These are phyloP conservation scores for Cebidichthys violaceus DNA, from an alignment of 2,113 vertebrate genomes.

Conservation along the genomic window DNA sequence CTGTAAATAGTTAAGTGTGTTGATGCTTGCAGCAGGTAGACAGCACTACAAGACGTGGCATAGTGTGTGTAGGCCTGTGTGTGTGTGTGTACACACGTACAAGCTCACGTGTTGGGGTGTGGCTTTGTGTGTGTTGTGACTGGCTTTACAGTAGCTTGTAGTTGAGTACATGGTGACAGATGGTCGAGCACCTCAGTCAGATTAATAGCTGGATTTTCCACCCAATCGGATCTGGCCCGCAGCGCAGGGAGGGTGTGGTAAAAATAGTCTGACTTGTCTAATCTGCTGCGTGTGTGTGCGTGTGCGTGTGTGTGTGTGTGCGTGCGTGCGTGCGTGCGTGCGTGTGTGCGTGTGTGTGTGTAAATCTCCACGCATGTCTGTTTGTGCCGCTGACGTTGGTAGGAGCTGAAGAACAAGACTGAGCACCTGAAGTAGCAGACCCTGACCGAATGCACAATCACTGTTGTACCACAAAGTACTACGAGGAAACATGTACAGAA, in stretches of 20 bases:
- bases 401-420: background rate
- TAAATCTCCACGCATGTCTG: slow-evolving; percentile 31
- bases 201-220: slow-evolving; percentile 83
- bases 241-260: slow-evolving; percentile 74
- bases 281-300: slow-evolving; percentile 68
- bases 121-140: slow-evolving; percentile 47
- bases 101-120: slow-evolving; percentile 26
- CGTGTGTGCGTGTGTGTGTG: background rate
- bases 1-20: slow-evolving; percentile 58
- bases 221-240: slow-evolving; percentile 80
- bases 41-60: slow-evolving; percentile 10
- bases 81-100: slow-evolving; percentile 17
- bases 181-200: slow-evolving; percentile 81
- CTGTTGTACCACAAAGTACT: background rate
- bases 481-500: background rate
- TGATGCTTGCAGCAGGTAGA: slow-evolving; percentile 42
- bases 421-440: background rate
- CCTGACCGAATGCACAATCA: background rate
- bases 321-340: slow-evolving; percentile 19
- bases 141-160: slow-evolving; percentile 55
- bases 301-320: slow-evolving; percentile 31
- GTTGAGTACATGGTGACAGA: slow-evolving; percentile 77
- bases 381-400: slow-evolving; percentile 13
- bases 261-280: slow-evolving; percentile 81
- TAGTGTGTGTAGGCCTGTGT: slow-evolving; percentile 24